Conservation (phyloP, 2,113 vertebrate genomes). For the Chionis minor region DNA sequence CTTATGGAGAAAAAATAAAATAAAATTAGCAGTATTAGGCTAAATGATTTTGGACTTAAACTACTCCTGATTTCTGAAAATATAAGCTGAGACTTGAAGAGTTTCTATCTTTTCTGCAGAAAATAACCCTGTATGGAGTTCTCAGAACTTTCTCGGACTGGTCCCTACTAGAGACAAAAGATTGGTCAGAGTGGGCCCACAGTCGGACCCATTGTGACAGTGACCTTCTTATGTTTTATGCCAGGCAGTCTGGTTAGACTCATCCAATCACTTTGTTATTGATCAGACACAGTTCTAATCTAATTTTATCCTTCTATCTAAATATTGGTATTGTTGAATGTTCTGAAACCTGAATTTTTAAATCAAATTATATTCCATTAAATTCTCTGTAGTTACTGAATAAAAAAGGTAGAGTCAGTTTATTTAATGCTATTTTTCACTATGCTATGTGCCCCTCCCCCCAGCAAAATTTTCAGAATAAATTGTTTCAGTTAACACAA, state of each 20-base stretch:
- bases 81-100: background rate
- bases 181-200: background rate
- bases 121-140: background rate
- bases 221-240: background rate
- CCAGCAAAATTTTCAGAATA: background rate
- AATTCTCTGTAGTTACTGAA: background rate
- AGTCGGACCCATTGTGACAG: fast-evolving
- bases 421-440: background rate
- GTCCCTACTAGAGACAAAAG: background rate
- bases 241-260: background rate
- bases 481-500: background rate
- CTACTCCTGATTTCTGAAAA: background rate
- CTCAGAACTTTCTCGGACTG: background rate
- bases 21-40: background rate
- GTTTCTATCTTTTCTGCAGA: background rate
- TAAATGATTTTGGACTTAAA: background rate
- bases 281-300: background rate
- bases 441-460: fast-evolving
- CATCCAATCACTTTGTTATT: background rate
- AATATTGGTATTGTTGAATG: background rate
- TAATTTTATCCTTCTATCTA: background rate
- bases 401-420: background rate
- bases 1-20: background rate
- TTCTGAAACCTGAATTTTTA: background rate
- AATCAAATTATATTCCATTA: background rate